A percentile compares a stretch with the other conserved stretches of the same genome.
phyloP scores from a whole-genome alignment of 2,113 vertebrate genomes.

The Empidonax alnorum region DNA sequence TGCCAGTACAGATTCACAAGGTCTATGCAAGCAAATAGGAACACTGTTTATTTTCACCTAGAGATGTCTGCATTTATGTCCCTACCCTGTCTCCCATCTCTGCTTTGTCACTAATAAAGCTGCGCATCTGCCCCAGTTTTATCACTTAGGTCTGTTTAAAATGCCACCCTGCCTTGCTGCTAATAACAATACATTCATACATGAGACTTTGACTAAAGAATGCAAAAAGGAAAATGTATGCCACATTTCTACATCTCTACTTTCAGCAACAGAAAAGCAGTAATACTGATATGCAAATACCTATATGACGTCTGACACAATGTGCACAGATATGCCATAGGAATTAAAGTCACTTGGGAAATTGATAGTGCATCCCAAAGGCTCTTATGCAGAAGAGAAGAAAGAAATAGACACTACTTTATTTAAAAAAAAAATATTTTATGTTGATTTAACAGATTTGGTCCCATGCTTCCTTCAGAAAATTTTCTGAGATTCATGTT shows the following conservation, averaged over 20 bases:
- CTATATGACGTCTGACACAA: constrained; percentile 53
- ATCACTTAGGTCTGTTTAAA: not conserved
- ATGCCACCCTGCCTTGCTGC: not conserved
- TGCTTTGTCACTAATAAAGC: not conserved
- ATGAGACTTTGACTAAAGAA: not conserved
- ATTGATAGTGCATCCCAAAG: constrained; percentile 41
- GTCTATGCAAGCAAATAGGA: not conserved
- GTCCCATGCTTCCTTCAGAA: constrained; percentile 3
- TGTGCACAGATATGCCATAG: constrained; percentile 20
- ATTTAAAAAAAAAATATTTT: constrained; percentile 43
- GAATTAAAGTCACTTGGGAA: constrained; percentile 65
- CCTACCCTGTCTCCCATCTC: not conserved
- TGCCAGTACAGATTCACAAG: not conserved
- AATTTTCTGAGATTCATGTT: constrained; percentile 47
- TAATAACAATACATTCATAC: not conserved
- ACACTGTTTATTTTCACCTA: not conserved
- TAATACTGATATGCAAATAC: constrained; percentile 58
- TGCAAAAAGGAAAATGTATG: not conserved
- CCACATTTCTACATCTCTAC: not conserved
- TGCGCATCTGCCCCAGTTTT: not conserved
- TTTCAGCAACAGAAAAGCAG: not conserved
- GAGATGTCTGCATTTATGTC: not conserved
- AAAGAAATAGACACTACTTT: constrained; percentile 39
- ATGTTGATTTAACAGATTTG: constrained; percentile 32
- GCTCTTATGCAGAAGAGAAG: constrained; percentile 21